Conservation (phyloP, 2,797 vertebrate species). For the Podarcis siculus region DNA sequence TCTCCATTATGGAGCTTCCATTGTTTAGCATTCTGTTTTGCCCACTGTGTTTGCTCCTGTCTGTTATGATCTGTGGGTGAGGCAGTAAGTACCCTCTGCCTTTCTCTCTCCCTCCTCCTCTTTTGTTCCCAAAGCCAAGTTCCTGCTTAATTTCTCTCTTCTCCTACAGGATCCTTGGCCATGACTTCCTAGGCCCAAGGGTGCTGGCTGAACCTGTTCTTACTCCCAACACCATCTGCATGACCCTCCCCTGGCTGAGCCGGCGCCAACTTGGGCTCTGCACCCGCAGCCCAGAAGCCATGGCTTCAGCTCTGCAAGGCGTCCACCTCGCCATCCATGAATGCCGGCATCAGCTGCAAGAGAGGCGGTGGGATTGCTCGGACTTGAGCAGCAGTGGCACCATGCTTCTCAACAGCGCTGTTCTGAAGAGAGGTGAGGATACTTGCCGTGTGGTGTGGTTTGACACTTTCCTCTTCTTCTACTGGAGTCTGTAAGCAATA, state of each 20-base stretch:
- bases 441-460: too few species aligned
- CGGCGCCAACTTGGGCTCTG: slow-evolving; percentile 92
- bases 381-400: slow-evolving; percentile 86
- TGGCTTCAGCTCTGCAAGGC: slow-evolving; percentile 91
- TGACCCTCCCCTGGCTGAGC: slow-evolving; percentile 88
- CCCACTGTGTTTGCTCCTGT: neutral
- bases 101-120: neutral
- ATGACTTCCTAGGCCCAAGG: slow-evolving; percentile 92
- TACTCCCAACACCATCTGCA: slow-evolving; percentile 91
- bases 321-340: slow-evolving; percentile 93
- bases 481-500: neutral
- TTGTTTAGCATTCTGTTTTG: neutral
- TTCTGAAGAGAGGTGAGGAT: slow-evolving; percentile 88
- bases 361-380: slow-evolving; percentile 95
- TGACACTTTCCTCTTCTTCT: neutral
- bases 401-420: slow-evolving; percentile 86
- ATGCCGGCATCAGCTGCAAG: slow-evolving; percentile 90
- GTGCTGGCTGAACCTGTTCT: slow-evolving; percentile 89
- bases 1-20: neutral
- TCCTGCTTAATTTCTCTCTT: neutral
- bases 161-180: slow-evolving; percentile 84
- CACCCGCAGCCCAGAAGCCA: slow-evolving; percentile 90
- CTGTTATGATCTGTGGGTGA: neutral
- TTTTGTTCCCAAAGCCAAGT: neutral
- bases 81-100: neutral